These are phyloP conservation scores for Ephestia elutella DNA, from an alignment of 1,140 invertebrate species.

Conservation along the genomic window DNA sequence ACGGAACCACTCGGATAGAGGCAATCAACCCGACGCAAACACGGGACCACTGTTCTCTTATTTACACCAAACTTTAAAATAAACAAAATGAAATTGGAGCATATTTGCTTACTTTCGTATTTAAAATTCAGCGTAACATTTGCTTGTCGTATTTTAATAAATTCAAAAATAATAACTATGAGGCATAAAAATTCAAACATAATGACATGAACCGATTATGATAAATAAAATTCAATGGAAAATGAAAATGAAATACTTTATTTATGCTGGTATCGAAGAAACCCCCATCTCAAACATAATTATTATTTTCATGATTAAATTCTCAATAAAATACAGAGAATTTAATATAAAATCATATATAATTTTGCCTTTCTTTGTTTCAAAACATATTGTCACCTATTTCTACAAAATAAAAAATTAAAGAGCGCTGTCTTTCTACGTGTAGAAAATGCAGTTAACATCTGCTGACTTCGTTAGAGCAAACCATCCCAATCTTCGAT, in stretches of 20 bases:
- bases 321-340: too few relatives aligned
- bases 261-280: too few relatives aligned
- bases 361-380: too few relatives aligned
- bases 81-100: conserved; percentile 29
- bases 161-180: too few relatives aligned
- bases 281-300: too few relatives aligned
- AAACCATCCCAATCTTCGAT: background rate
- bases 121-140: background rate
- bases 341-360: too few relatives aligned
- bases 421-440: background rate
- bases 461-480: conserved; percentile 1
- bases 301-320: too few relatives aligned
- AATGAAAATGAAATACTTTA: too few relatives aligned
- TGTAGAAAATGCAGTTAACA: conserved; percentile 3
- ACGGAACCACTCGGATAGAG: conserved; percentile 30
- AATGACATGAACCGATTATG: too few relatives aligned
- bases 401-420: too few relatives aligned
- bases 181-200: too few relatives aligned
- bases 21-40: conserved; percentile 56
- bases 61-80: conserved; percentile 35
- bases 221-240: too few relatives aligned
- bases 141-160: background rate
- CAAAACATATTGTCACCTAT: background rate
- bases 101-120: conserved; percentile 17
- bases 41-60: conserved; percentile 28